Evolutionary conservation across 2,113 vertebrate genomes (phyloP).

Genomic region (Paradoxurus hermaphroditus): DNA sequence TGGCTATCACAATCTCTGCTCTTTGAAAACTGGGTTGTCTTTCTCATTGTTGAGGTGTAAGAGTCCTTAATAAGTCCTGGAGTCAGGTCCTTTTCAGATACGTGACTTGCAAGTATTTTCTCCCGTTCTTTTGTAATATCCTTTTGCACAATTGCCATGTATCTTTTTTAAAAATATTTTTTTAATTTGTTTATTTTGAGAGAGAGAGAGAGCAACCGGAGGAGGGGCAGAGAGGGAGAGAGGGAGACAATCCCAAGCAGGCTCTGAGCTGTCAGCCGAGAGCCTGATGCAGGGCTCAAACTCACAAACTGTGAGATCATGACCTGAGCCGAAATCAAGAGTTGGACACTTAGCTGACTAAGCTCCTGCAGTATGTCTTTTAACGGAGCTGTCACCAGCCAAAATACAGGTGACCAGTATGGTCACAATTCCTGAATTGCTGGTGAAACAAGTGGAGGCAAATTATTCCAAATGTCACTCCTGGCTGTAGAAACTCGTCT

Average conservation of each 20-base stretch:
- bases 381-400: background rate
- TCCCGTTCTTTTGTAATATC: background rate
- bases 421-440: background rate
- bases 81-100: background rate
- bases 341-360: too few species aligned
- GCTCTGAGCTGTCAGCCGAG: too few species aligned
- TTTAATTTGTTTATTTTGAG: too few species aligned
- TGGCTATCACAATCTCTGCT: background rate
- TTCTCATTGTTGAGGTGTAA: background rate
- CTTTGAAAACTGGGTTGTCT: background rate
- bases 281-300: too few species aligned
- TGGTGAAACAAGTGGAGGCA: background rate
- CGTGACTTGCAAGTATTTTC: background rate
- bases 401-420: background rate
- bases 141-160: background rate
- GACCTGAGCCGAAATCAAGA: too few species aligned
- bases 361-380: background rate
- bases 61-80: background rate
- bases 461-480: background rate
- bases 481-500: background rate
- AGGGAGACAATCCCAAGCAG: too few species aligned
- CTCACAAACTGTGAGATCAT: too few species aligned
- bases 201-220: too few species aligned
- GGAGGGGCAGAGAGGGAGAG: too few species aligned
- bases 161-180: background rate